Conservation (phyloP, 2,113 vertebrate species). For the Vulpes vulpes region DNA sequence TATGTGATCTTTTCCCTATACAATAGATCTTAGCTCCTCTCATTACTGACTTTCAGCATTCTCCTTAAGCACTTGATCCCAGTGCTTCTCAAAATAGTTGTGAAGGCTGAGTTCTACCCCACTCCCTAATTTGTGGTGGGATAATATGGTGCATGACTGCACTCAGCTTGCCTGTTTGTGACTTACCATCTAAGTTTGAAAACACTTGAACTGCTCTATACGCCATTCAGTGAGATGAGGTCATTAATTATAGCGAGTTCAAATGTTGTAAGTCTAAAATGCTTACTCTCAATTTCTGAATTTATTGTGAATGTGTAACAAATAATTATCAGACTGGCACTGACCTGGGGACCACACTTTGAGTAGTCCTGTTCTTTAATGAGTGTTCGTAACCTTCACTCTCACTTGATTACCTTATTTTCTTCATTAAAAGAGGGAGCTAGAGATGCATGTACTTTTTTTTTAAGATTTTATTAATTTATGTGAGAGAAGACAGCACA, state of each 20-base stretch:
- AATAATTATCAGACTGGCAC: not conserved
- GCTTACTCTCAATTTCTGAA: not conserved
- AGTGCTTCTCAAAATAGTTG: not conserved
- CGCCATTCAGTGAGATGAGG: not conserved
- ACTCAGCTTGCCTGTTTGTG: not conserved
- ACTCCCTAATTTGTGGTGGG: not conserved
- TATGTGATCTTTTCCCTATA: not conserved
- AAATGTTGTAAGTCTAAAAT: not conserved
- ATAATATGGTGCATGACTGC: not conserved
- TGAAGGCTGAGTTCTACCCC: not conserved
- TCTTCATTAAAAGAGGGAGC: not conserved
- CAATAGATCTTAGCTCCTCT: not conserved
- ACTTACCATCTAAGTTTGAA: not conserved
- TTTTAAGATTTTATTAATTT: too few species aligned
- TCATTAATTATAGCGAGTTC: not conserved
- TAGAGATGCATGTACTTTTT: not conserved
- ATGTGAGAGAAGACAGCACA: too few species aligned
- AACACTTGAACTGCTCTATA: not conserved
- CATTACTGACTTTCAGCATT: not conserved
- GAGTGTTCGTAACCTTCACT: not conserved
- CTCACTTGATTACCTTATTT: not conserved
- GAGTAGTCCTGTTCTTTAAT: not conserved
- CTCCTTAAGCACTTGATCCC: not conserved
- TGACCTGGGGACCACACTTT: not conserved
- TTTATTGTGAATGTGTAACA: not conserved